Percentiles rank a stretch among this genome's conserved stretches.
These are phyloP conservation scores for Rhombomys opimus DNA, from an alignment of 2,113 vertebrate species.

Conservation along the genomic window DNA sequence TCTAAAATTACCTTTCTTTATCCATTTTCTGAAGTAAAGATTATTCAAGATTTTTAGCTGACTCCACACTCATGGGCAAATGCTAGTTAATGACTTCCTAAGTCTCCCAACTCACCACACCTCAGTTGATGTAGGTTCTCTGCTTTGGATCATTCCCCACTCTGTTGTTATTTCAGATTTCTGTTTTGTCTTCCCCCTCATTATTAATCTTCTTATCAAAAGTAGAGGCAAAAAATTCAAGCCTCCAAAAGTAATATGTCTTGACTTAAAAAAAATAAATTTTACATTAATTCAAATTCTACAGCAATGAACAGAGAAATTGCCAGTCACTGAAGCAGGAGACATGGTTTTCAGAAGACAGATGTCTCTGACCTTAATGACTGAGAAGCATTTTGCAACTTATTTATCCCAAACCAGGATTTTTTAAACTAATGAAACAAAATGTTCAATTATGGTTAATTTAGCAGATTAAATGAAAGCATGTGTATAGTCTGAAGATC, in stretches of 20 bases:
- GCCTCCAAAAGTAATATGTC: background rate
- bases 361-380: background rate
- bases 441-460: background rate
- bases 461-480: background rate
- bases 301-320: background rate
- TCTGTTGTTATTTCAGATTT: background rate
- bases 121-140: background rate
- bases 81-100: background rate
- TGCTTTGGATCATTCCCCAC: background rate
- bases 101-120: background rate
- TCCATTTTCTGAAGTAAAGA: slow-evolving; percentile 5
- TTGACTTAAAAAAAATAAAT: background rate
- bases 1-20: slow-evolving; percentile 1
- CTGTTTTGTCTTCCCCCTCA: background rate
- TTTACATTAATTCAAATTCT: background rate
- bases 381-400: background rate
- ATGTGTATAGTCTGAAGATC: background rate
- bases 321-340: background rate
- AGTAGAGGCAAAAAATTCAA: background rate
- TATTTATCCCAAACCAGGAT: background rate
- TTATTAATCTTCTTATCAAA: background rate
- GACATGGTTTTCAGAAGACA: background rate
- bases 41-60: slow-evolving; percentile 16
- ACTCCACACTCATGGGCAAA: background rate
- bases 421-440: slow-evolving; percentile 29